A percentile compares a stretch with the other conserved stretches of the same genome.
Conservation (phyloP, 2,888 invertebrate genomes). For the Balanococcus diminutus region DNA sequence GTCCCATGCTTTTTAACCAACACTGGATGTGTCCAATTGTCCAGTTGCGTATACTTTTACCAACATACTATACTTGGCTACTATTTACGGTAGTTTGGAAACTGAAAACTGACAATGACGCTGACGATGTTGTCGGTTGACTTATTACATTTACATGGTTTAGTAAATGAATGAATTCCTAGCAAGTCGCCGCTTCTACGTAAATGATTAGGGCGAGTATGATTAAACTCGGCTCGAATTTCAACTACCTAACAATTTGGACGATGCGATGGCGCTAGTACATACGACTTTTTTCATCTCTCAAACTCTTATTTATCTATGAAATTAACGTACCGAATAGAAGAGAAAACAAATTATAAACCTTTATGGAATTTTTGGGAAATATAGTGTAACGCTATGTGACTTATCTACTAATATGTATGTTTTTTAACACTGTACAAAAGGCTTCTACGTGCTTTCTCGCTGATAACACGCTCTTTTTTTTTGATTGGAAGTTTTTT, state of each 20-base stretch:
- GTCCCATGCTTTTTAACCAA: not conserved
- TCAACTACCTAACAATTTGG: not conserved
- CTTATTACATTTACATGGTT: conserved; percentile 8
- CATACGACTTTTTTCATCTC: not conserved
- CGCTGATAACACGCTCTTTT: not conserved
- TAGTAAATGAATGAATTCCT: conserved; percentile 2
- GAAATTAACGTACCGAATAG: not conserved
- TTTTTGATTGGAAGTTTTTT: not conserved
- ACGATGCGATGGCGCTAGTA: not conserved
- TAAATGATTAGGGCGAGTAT: not conserved
- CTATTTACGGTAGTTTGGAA: not conserved
- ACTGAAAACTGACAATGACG: not conserved
- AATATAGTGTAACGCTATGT: not conserved
- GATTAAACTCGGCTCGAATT: not conserved
- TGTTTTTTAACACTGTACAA: not conserved
- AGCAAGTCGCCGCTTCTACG: not conserved
- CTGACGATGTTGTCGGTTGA: not conserved
- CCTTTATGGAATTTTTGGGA: not conserved
- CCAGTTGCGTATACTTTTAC: not conserved
- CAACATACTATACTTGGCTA: not conserved
- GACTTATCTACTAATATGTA: not conserved
- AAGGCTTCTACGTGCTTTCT: not conserved
- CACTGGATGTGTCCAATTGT: not conserved
- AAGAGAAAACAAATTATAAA: not conserved
- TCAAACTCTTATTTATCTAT: not conserved